These are phyloP conservation scores for Alentia gelatinosa DNA, from an alignment of 2,888 invertebrate genomes.

Conservation along the genomic window DNA sequence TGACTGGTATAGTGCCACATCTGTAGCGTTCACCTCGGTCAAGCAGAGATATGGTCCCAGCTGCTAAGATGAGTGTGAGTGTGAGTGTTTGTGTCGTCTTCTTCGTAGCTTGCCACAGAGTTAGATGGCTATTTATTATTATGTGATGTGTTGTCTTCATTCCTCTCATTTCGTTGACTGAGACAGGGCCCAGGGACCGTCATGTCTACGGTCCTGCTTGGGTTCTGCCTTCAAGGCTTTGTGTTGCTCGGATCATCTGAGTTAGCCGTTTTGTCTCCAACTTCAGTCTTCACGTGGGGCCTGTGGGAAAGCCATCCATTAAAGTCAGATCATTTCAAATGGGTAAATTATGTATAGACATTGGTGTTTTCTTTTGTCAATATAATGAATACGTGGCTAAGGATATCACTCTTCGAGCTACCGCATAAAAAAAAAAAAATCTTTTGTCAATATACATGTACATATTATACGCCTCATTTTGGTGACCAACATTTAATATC, in stretches of 20 bases:
- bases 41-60: too few species aligned
- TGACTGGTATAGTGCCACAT: too few species aligned
- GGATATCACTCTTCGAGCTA: too few species aligned
- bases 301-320: background rate
- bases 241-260: slow-evolving; percentile 53
- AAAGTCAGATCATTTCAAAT: too few species aligned
- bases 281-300: slow-evolving; percentile 57
- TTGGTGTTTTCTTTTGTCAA: background rate
- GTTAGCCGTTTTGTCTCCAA: slow-evolving; percentile 55
- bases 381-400: too few species aligned
- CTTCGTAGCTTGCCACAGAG: too few species aligned
- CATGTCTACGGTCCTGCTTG: slow-evolving; percentile 23
- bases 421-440: too few species aligned
- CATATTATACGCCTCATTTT: too few species aligned
- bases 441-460: too few species aligned
- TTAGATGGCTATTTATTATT: background rate
- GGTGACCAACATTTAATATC: too few species aligned
- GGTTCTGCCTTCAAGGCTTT: slow-evolving; percentile 46
- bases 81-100: slow-evolving; percentile 42
- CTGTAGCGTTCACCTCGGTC: too few species aligned
- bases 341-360: background rate
- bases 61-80: too few species aligned
- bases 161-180: slow-evolving; percentile 32
- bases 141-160: slow-evolving; percentile 52
- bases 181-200: slow-evolving; percentile 30